Base-by-base conservation (phyloP, 2,888 invertebrate genomes). In the Lacanobia oleracea region DNA sequence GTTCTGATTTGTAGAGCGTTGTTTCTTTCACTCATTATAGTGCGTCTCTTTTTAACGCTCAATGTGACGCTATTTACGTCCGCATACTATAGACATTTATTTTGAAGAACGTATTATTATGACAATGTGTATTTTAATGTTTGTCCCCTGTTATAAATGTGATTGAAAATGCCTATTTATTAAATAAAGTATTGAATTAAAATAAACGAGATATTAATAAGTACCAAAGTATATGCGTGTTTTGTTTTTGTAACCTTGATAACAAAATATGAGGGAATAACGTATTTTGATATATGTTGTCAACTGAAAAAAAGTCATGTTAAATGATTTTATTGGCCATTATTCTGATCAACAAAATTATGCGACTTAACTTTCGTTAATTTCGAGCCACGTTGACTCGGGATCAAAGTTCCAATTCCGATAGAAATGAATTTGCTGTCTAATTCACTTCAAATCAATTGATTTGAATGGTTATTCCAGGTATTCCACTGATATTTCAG, bases 141-240 rank as follows among this genome's bases (percentile, higher is more conserved):
- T 84, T 81, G 77, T 79, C 60, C 74, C 18, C 48, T 74, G 57
- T 81, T 75, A 21, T 82, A 77, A 72, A 78, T 79, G 78, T 82
- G 70, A 80, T 82, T 78, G 57, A 66, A 79, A 77, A 68, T 70
- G 75, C 75, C 77, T 85, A 82, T 81, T 82, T 80, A 82, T 84
- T 82, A 33, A 66, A 70, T 82, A 23, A 66, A 70, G 67, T 71
- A 71, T 53, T 56, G 37, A 53, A 73, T 33, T n/a, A 21, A 27
- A 77, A 70, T 74, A 72, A 75, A 71, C 14, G 40, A 75, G 61
- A 79, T 79, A 75, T 84, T 59, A 77, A 72, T 82, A 77, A 80
- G 76, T 85, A 83, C 85, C 87, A 86, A 85, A 85, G 83, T 73
- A 66, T 33, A 14, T 0, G 50, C 0, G 40, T 53, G 66, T 79